Evolutionary conservation across 2,888 invertebrate genomes (phyloP).

Genomic region (Eugnorisma glareosa): DNA sequence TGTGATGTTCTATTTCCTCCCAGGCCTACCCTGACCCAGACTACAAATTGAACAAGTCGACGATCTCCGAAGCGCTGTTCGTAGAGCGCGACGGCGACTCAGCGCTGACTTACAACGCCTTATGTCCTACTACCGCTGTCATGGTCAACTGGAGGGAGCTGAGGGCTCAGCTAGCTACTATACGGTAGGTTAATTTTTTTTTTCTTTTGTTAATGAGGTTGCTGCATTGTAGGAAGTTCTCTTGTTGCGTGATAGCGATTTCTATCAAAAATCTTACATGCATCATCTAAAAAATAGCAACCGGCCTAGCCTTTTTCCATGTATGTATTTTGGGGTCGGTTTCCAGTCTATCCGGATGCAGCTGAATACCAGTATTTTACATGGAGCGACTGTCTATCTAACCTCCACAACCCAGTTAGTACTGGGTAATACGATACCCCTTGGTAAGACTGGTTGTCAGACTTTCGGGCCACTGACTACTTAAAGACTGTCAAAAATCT

Average conservation of each 20-base stretch:
- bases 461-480: too few relatives aligned
- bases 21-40: constrained; percentile 97
- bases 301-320: too few relatives aligned
- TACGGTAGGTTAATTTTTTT: constrained; percentile 78
- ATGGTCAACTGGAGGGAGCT: constrained; percentile 98
- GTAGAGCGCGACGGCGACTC: constrained; percentile 89
- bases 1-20: neutral
- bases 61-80: constrained; percentile 92
- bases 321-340: too few relatives aligned
- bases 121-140: constrained; percentile 95
- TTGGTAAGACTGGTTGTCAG: too few relatives aligned
- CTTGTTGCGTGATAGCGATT: neutral
- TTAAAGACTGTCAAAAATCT: too few relatives aligned
- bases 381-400: too few relatives aligned
- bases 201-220: neutral
- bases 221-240: neutral
- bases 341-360: too few relatives aligned
- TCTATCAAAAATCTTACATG: neutral
- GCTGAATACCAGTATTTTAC: too few relatives aligned
- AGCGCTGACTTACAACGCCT: constrained; percentile 92
- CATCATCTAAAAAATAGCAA: too few relatives aligned
- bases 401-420: too few relatives aligned
- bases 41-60: constrained; percentile 97
- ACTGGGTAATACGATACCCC: too few relatives aligned
- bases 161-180: constrained; percentile 72